Percentiles rank a stretch among this genome's conserved stretches.
phyloP scores from a whole-genome alignment of 2,797 vertebrate species.

The Liasis olivaceus region DNA sequence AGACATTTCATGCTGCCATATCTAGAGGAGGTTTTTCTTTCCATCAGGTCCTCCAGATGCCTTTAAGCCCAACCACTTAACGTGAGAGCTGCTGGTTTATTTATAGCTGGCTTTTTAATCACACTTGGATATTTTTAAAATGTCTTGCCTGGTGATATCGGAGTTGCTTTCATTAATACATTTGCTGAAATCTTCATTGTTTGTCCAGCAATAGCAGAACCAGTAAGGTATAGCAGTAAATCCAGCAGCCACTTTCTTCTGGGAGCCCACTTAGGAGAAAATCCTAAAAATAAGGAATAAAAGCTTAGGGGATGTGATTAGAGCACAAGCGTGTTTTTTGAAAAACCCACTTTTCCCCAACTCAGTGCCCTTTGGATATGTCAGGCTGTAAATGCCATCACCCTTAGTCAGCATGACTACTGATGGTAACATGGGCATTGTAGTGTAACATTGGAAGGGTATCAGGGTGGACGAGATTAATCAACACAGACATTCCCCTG shows the following conservation, averaged over 20 bases:
- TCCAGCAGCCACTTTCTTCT: not conserved
- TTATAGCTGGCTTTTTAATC: constrained; percentile 59
- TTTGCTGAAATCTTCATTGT: constrained; percentile 51
- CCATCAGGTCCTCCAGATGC: constrained; percentile 33
- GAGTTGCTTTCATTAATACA: constrained; percentile 36
- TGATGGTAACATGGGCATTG: not conserved
- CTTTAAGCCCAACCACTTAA: constrained; percentile 35
- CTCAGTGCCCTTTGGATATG: not conserved
- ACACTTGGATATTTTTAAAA: constrained; percentile 49
- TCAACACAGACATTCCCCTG: not conserved
- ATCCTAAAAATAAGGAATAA: not conserved
- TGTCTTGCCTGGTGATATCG: constrained; percentile 30
- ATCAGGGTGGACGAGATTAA: not conserved
- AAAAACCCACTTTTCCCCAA: not conserved
- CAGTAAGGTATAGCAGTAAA: constrained; percentile 34
- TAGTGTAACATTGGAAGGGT: not conserved
- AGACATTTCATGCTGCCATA: constrained; percentile 2
- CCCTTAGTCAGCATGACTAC: not conserved
- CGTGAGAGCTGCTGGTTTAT: constrained; percentile 49
- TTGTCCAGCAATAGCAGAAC: constrained; percentile 43
- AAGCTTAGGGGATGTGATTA: not conserved
- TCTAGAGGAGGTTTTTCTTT: constrained; percentile 39
- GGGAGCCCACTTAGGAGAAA: not conserved
- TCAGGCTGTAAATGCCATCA: not conserved
- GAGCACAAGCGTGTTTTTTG: not conserved